Conservation (phyloP, 1,140 invertebrate genomes). For the Chelonus insularis region DNA sequence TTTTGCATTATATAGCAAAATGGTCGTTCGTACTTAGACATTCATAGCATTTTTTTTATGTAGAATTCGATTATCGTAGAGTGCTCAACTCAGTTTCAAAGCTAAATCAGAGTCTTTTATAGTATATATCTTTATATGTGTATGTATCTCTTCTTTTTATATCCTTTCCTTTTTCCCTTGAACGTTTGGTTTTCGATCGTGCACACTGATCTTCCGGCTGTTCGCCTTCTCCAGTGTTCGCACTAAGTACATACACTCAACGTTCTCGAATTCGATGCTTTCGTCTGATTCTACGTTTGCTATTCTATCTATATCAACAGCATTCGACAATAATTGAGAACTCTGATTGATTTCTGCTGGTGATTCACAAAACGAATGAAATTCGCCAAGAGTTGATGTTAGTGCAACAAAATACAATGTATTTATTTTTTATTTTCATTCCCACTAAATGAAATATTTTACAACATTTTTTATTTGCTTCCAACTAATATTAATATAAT, state of each 20-base stretch:
- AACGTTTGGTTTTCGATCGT: background rate
- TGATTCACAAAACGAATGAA: background rate
- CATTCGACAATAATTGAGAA: conserved; percentile 44
- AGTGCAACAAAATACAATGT: no score
- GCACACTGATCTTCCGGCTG: background rate
- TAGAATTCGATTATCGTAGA: conserved; percentile 7
- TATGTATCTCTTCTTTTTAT: background rate
- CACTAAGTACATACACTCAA: conserved; percentile 3
- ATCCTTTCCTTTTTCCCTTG: background rate
- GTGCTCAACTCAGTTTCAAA: background rate
- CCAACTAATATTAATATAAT: no score
- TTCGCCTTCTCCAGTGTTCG: background rate
- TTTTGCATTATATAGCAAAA: no score
- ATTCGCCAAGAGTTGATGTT: no score
- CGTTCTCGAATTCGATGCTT: background rate
- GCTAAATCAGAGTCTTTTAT: background rate
- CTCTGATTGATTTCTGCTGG: conserved; percentile 46
- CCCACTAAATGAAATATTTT: no score
- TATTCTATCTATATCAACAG: conserved; percentile 44
- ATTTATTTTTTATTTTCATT: no score
- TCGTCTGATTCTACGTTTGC: background rate
- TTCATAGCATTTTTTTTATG: background rate
- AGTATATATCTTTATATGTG: background rate
- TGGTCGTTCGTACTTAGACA: no score
- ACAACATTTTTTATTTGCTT: no score